Percentiles rank a stretch among this genome's conserved stretches.
Conservation (phyloP, 2,888 invertebrate genomes). For the Acrobasis repandana region DNA sequence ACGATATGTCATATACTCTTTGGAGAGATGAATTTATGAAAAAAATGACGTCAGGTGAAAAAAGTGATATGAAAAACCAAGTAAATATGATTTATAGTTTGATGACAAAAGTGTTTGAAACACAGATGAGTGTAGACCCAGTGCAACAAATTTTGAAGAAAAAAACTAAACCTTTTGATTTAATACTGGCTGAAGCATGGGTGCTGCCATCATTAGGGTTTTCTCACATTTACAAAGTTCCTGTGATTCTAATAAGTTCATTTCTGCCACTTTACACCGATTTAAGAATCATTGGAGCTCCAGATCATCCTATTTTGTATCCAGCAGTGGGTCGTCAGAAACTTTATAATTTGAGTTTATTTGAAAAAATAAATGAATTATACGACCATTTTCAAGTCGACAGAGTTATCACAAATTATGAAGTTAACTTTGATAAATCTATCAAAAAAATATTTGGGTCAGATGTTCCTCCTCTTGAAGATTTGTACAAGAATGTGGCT, state of each 20-base stretch:
- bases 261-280: slow-evolving; percentile 34
- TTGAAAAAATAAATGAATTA: slow-evolving; percentile 38
- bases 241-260: slow-evolving; percentile 47
- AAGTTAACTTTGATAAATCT: slow-evolving; percentile 10
- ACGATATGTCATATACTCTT: slow-evolving; percentile 44
- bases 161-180: slow-evolving; percentile 42
- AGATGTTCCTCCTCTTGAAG: slow-evolving; percentile 34
- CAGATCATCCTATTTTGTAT: slow-evolving; percentile 30
- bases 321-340: background rate
- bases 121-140: slow-evolving; percentile 28
- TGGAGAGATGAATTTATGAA: slow-evolving; percentile 31
- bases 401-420: background rate
- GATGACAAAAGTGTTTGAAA: slow-evolving; percentile 30
- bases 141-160: slow-evolving; percentile 39
- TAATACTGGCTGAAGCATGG: slow-evolving; percentile 43
- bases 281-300: slow-evolving; percentile 35
- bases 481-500: slow-evolving; percentile 45
- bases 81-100: slow-evolving; percentile 16
- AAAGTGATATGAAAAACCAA: slow-evolving; percentile 25
- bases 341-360: background rate
- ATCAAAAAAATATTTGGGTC: slow-evolving; percentile 38
- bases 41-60: slow-evolving; percentile 25
- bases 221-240: slow-evolving; percentile 43
- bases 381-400: slow-evolving; percentile 22
- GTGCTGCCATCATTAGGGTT: slow-evolving; percentile 33